Percentiles rank a stretch among this genome's conserved stretches.
Evolutionary conservation across 2,888 invertebrate genomes (phyloP).

Genomic region (Ceramica pisi): DNA sequence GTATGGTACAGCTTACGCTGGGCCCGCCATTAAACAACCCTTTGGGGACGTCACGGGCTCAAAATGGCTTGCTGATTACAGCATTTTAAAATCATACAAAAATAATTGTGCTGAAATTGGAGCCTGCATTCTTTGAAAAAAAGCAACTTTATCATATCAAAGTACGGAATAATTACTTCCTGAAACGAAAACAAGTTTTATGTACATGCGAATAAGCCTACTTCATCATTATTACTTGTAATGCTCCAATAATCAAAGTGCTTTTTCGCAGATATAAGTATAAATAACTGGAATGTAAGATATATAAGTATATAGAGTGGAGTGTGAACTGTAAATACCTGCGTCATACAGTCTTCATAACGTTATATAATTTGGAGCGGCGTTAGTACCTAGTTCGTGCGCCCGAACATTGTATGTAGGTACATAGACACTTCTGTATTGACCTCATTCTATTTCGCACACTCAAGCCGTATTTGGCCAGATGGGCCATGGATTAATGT

Average conservation of each 20-base stretch:
- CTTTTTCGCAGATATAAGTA: background rate
- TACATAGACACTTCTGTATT: background rate
- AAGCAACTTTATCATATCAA: background rate
- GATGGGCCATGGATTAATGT: slow-evolving; percentile 6
- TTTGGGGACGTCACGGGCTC: slow-evolving; percentile 37
- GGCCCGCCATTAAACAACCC: slow-evolving; percentile 24
- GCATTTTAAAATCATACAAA: slow-evolving; percentile 22
- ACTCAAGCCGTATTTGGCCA: slow-evolving; percentile 25
- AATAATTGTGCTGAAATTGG: background rate
- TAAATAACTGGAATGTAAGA: slow-evolving; percentile 19
- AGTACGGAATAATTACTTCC: background rate
- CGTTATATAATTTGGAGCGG: background rate
- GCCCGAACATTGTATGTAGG: background rate
- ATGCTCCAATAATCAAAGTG: slow-evolving; percentile 9
- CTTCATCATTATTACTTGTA: background rate
- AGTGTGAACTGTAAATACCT: slow-evolving; percentile 12
- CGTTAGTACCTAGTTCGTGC: background rate
- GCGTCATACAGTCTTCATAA: slow-evolving; percentile 11
- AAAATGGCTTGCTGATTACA: slow-evolving; percentile 39
- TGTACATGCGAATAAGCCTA: background rate
- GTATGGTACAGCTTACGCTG: slow-evolving; percentile 23
- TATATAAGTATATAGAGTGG: slow-evolving; percentile 10
- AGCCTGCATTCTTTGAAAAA: background rate
- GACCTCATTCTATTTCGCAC: slow-evolving; percentile 14
- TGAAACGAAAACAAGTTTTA: background rate